Base-by-base conservation (phyloP, 2,797 vertebrate species). In the Psittacula derbiana region DNA sequence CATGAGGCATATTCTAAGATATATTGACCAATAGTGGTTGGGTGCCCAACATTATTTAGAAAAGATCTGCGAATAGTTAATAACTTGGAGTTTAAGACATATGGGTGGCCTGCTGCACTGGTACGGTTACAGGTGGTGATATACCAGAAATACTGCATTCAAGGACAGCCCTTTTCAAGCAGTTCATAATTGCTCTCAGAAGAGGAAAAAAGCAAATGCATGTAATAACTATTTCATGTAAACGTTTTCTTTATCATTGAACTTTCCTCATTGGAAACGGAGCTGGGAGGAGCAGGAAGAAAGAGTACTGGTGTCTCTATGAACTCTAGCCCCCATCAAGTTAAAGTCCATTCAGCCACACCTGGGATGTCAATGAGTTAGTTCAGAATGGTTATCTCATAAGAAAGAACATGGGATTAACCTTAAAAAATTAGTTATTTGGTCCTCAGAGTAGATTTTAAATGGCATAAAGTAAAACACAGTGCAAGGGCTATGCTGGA, bases 131-230 rank as follows among this genome's bases (percentile, higher is more conserved):
- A 81, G 65, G 62, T 50, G 58, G 36, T 62, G 86, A 71, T 17
- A 73, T 2, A 43, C 25, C 6, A 89, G 64, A 89, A 85, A 89
- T 14, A 73, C 28, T 47, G 30, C 43, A 31, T 52, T 92, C 90
- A 95, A 88, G 80, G 73, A 88, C 58, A 86, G 90, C 25, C 73
- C 82, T 90, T 80, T 84, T 44, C 72, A 86, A 92, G 65, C 16
- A 47, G 57, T 49, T 76, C 41, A 23, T 72, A 95, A 88, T 33
- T 81, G 73, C 66, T 91, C 90, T 62, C 69, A 40, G 30, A 40
- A 53, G 60, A 91, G 28, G 2, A 82, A 58, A 91, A 96, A 87
- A 91, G 74, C 67, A 93, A 86, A 92, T 91, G 88, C 28, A 74
- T n/a, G 72, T 61, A 79, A 72, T 92, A 95, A 92, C 36, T 58